A percentile compares a stretch with the other conserved stretches of the same genome.
Conservation (phyloP, 2,888 invertebrate species). For the Matsumyia berberina region DNA sequence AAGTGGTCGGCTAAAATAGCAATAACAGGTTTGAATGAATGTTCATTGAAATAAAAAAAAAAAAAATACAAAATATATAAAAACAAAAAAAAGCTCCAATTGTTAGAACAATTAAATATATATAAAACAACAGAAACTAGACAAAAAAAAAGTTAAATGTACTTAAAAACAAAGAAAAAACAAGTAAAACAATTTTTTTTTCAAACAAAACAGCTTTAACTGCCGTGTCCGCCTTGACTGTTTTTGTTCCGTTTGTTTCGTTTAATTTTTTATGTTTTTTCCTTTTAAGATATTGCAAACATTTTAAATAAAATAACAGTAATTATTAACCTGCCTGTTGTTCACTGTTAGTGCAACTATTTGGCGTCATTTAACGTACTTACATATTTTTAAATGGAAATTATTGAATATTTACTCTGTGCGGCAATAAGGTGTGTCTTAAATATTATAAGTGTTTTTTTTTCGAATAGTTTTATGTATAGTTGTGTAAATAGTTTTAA, state of each 20-base stretch:
- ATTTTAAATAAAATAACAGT: slow-evolving; percentile 3
- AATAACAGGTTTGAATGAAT: slow-evolving; percentile 95
- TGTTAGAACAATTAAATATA: slow-evolving; percentile 32
- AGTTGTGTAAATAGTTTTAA: slow-evolving; percentile 49
- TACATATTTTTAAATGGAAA: slow-evolving; percentile 37
- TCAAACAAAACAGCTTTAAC: slow-evolving; percentile 56
- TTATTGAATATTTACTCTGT: slow-evolving; percentile 14
- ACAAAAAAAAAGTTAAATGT: slow-evolving; percentile 22
- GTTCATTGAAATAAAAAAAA: slow-evolving; percentile 59
- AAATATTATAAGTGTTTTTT: slow-evolving; percentile 31
- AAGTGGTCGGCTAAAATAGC: slow-evolving; percentile 99
- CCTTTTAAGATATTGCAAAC: slow-evolving; percentile 30
- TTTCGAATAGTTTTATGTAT: slow-evolving; percentile 4
- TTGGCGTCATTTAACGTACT: slow-evolving; percentile 59
- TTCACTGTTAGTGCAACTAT: slow-evolving; percentile 69
- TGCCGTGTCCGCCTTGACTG: slow-evolving; percentile 58
- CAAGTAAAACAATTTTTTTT: slow-evolving; percentile 27
- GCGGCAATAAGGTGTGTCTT: slow-evolving; percentile 35
- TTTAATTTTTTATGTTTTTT: slow-evolving; percentile 18
- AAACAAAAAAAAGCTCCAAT: slow-evolving; percentile 65
- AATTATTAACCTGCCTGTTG: slow-evolving; percentile 60
- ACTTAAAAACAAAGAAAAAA: slow-evolving; percentile 6
- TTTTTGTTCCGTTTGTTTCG: slow-evolving; percentile 8
- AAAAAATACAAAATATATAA: slow-evolving; percentile 25
- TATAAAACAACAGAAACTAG: slow-evolving; percentile 59